Base-by-base conservation (phyloP, 1,140 invertebrate genomes). In the Psilanteris sp. region DNA sequence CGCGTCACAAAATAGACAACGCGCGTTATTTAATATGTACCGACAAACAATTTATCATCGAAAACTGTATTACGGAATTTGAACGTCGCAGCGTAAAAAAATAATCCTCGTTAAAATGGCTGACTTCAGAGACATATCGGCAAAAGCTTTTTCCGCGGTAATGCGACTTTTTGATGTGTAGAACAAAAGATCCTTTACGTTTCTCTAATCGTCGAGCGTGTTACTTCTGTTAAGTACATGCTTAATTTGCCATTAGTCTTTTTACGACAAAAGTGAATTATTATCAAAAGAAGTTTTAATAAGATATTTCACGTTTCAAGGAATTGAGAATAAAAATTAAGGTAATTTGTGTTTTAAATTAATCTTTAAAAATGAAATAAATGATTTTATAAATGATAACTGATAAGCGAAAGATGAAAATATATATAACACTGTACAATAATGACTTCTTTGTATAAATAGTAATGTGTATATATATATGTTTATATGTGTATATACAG, bases 191-290 rank as follows among this genome's bases (percentile, higher is more conserved):
- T 62, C 29, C 44, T 36, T 66, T 26, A 10, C 36, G 18, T 43
- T 27, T 32, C 26, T 54, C 6, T 10, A 18, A 66, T 54, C 11
- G 3, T 6, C 4, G 32, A 15, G 27, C 41, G 15, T 41, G 36
- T 52, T 52, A 66, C 61, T 52, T 52, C 26, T 44, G 29, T 46
- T 36, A 55, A 66, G 61, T 46, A 54, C 39, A 32, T 14, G 59
- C 46, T 64, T 64, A 64, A 64, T 64, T 50, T 18, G 26, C 36
- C 36, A 64, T 64, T 64, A 64, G 36, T 52, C 36, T 64, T 64
- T 64, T 64, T 2, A 9, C 8, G 36, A 64, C 36, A 3, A 46
- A 64, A 64, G 34, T 41, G 59, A 64, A 64, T 64, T 64, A 64
- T 52, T 52, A 24, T 50, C 59, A 26, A 43, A 52, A 64, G 52